phyloP scores from a whole-genome alignment of 2,113 vertebrate species.

The Oreochromis niloticus region DNA sequence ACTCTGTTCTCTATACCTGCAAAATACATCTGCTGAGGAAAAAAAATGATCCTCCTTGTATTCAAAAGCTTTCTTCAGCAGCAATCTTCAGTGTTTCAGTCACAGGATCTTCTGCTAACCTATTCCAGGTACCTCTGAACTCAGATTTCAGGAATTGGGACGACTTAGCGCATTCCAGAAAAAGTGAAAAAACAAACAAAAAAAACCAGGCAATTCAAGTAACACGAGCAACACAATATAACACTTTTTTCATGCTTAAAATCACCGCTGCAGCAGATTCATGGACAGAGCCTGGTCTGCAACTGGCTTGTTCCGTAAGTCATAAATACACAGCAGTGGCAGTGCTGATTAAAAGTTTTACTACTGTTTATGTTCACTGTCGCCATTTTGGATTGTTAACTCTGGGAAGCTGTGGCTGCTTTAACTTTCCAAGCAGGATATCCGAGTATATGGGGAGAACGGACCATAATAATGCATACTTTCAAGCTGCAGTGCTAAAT shows the following conservation, averaged over 20 bases:
- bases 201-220: not conserved
- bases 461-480: not conserved
- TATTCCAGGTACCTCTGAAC: not conserved
- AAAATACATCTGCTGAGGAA: not conserved
- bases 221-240: not conserved
- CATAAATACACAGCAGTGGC: not conserved
- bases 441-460: not conserved
- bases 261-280: rapidly evolving
- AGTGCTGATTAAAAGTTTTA: not conserved
- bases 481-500: not conserved
- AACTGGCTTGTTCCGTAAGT: not conserved
- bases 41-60: not conserved
- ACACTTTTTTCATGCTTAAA: not conserved
- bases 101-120: not conserved
- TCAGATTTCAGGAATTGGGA: not conserved
- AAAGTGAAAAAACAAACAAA: not conserved
- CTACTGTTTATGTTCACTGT: not conserved
- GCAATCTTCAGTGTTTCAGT: not conserved
- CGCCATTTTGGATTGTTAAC: not conserved
- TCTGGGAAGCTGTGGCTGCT: not conserved
- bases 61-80: not conserved
- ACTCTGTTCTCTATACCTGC: not conserved
- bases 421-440: not conserved
- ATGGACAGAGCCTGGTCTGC: not conserved
- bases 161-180: not conserved